Evolutionary conservation across 2,113 vertebrate species (phyloP).

Genomic region (Acrocephalus arundinaceus): DNA sequence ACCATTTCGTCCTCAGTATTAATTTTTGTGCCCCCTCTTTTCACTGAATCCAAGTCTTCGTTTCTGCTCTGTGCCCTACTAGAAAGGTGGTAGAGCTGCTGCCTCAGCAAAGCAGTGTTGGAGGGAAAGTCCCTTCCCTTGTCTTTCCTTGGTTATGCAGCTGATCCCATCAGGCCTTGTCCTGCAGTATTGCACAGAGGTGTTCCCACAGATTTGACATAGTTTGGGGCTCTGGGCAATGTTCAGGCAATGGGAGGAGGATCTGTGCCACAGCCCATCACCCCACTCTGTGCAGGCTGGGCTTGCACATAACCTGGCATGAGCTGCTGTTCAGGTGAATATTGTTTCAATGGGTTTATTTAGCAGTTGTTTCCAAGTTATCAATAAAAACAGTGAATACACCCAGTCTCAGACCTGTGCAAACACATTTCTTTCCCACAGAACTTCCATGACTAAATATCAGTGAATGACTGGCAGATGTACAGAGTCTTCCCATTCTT

Average conservation of each 20-base stretch:
- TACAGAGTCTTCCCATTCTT: background rate
- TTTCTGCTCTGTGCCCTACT: background rate
- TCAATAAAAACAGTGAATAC: background rate
- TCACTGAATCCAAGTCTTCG: background rate
- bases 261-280: background rate
- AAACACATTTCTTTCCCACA: background rate
- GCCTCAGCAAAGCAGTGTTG: background rate
- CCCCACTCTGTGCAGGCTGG: background rate
- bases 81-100: background rate
- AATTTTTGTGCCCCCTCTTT: background rate
- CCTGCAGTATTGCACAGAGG: background rate
- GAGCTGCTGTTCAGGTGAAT: background rate
- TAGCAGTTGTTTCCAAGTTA: background rate
- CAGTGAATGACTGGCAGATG: background rate
- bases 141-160: background rate
- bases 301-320: rapidly evolving
- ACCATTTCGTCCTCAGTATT: background rate
- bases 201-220: rapidly evolving
- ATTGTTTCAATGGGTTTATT: background rate
- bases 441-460: background rate
- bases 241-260: background rate
- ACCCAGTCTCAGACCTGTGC: background rate
- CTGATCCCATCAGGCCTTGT: background rate
- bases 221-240: background rate
- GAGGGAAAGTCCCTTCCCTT: background rate